These are phyloP conservation scores for Chaetops frenatus DNA, from an alignment of 2,113 vertebrate species.

Conservation along the genomic window DNA sequence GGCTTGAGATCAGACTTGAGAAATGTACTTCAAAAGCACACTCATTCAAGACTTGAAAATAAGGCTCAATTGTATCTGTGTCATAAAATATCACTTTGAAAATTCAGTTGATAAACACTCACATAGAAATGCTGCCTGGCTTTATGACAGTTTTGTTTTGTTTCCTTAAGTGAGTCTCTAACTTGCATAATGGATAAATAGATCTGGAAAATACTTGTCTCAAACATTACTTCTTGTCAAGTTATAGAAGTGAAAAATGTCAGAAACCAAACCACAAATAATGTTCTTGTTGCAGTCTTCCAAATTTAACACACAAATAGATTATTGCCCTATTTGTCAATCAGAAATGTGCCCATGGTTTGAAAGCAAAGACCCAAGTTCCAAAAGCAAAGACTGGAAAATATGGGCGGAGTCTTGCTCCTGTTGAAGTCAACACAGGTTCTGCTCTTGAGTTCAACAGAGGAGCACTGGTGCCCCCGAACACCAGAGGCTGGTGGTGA, in stretches of 20 bases:
- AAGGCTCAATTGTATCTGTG: not conserved
- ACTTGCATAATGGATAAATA: not conserved
- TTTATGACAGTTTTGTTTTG: not conserved
- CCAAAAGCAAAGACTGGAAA: not conserved
- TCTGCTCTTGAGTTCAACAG: constrained; percentile 27
- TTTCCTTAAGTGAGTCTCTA: not conserved
- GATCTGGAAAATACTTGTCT: not conserved
- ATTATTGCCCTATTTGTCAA: not conserved
- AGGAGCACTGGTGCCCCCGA: not conserved
- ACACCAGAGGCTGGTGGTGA: not conserved
- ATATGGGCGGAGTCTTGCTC: not conserved
- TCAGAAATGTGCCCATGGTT: not conserved
- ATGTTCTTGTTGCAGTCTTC: not conserved
- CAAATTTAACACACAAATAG: not conserved
- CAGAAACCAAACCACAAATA: not conserved
- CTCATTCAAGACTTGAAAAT: not conserved
- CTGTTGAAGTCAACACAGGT: not conserved
- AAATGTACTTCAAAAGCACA: not conserved
- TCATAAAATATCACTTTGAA: not conserved
- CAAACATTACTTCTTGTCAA: not conserved
- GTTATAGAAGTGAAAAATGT: not conserved
- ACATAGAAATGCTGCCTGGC: not conserved
- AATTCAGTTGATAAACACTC: not conserved
- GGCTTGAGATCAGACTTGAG: not conserved
- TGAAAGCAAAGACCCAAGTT: not conserved